Evolutionary conservation across 1,140 invertebrate species (phyloP).

Genomic region (Lepidurus apus): DNA sequence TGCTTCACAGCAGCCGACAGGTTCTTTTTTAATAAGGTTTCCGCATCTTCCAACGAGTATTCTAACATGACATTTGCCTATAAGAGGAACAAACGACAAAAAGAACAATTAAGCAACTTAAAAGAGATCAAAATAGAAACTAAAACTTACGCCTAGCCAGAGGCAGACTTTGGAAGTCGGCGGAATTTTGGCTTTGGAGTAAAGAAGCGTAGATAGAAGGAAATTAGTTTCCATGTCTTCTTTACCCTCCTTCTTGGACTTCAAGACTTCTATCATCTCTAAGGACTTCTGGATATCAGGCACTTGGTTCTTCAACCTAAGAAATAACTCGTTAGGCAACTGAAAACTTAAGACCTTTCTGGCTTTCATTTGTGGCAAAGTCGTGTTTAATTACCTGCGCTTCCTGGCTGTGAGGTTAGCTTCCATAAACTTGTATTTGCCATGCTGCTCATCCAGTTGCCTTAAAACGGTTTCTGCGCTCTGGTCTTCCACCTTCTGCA

Average conservation of each 20-base stretch:
- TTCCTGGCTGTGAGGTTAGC: conserved; percentile 77
- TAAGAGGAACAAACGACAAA: conserved; percentile 34
- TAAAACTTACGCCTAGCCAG: conserved; percentile 76
- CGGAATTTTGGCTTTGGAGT: conserved; percentile 76
- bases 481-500: conserved; percentile 69
- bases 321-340: conserved; percentile 35
- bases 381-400: conserved; percentile 51
- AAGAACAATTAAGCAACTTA: conserved; percentile 14
- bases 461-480: conserved; percentile 76
- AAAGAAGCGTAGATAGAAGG: conserved; percentile 91
- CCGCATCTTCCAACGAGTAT: conserved; percentile 88
- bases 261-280: conserved; percentile 85
- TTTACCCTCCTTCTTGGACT: conserved; percentile 64
- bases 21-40: conserved; percentile 79
- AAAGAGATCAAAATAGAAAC: conserved; percentile 29
- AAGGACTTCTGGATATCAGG: conserved; percentile 87
- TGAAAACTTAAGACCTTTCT: too few species aligned
- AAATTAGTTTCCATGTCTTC: conserved; percentile 80
- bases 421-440: conserved; percentile 97
- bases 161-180: conserved; percentile 90
- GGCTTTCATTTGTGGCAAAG: neutral
- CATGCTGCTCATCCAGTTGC: conserved; percentile 81
- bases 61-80: conserved; percentile 97
- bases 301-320: conserved; percentile 73
- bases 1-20: conserved; percentile 79